Conservation (phyloP, 2,888 invertebrate genomes). For the Hypselothyrea guttata region DNA sequence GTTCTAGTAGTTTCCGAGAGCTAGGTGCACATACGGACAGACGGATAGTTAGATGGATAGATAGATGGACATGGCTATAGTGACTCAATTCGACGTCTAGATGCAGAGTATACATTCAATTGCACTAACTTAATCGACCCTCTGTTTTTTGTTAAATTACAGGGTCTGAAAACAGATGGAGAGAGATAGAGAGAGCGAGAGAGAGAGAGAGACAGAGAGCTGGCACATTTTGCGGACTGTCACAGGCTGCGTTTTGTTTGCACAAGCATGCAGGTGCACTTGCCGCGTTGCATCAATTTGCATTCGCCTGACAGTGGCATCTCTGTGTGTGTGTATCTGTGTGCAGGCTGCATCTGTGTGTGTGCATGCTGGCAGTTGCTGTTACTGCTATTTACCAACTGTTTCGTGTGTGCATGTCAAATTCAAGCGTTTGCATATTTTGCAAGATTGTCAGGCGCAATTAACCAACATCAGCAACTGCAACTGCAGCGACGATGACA, state of each 20-base stretch:
- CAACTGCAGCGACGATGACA: conserved; percentile 25
- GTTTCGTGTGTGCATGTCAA: conserved; percentile 77
- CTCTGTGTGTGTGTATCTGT: conserved; percentile 3
- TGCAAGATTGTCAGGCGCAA: conserved; percentile 74
- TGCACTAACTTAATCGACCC: too few species aligned
- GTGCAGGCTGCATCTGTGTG: conserved; percentile 22
- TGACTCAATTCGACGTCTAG: too few species aligned
- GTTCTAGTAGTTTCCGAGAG: too few species aligned
- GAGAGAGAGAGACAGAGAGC: conserved; percentile 8
- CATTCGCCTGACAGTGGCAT: conserved; percentile 50
- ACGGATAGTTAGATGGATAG: too few species aligned
- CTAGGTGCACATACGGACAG: too few species aligned
- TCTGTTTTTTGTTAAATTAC: too few species aligned
- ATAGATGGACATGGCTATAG: too few species aligned
- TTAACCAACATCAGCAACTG: conserved; percentile 69
- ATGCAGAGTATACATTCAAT: too few species aligned
- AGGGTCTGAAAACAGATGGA: too few species aligned
- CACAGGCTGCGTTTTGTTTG: conserved; percentile 68
- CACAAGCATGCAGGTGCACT: conserved; percentile 68
- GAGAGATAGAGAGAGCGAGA: not conserved
- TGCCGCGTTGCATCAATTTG: conserved; percentile 65
- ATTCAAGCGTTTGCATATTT: conserved; percentile 75
- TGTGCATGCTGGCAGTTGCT: conserved; percentile 50
- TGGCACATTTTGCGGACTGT: conserved; percentile 39
- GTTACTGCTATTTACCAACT: conserved; percentile 69